phyloP scores from a whole-genome alignment of 2,888 invertebrate species.

The Sympetrum striolatum region DNA sequence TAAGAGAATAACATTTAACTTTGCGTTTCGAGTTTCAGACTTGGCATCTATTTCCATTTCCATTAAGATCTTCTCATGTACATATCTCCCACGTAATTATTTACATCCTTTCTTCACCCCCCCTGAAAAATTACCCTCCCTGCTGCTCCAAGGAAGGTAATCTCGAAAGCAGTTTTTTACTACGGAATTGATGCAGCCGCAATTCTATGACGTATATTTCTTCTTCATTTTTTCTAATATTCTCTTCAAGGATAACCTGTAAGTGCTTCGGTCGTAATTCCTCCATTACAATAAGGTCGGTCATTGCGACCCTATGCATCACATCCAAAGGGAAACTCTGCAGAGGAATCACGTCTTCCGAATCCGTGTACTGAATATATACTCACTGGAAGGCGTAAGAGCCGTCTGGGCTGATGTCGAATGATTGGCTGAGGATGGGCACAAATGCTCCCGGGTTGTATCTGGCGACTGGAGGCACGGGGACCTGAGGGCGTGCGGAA shows the following conservation, averaged over 20 bases:
- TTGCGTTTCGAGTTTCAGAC: too few relatives aligned
- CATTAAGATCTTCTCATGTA: too few relatives aligned
- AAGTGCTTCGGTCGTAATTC: too few relatives aligned
- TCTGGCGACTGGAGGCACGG: slow-evolving; percentile 43
- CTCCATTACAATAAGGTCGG: background rate
- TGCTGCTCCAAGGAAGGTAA: too few relatives aligned
- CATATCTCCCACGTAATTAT: background rate
- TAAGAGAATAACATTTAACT: too few relatives aligned
- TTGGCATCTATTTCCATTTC: too few relatives aligned
- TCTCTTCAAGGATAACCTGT: too few relatives aligned
- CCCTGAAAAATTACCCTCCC: too few relatives aligned
- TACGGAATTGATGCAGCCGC: background rate
- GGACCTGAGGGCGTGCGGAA: slow-evolving; percentile 41
- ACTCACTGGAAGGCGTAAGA: slow-evolving; percentile 58
- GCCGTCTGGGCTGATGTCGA: slow-evolving; percentile 57
- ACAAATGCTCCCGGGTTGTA: slow-evolving; percentile 51
- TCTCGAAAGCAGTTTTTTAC: too few relatives aligned
- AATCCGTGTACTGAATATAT: background rate
- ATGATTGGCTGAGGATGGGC: slow-evolving; percentile 57
- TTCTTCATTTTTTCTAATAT: too few relatives aligned
- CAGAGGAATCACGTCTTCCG: background rate
- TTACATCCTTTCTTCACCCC: background rate
- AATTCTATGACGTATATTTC: background rate
- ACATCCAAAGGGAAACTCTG: background rate
- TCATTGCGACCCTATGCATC: background rate